Evolutionary conservation across 2,113 vertebrate genomes (phyloP).

Genomic region (Craseonycteris thonglongyai): DNA sequence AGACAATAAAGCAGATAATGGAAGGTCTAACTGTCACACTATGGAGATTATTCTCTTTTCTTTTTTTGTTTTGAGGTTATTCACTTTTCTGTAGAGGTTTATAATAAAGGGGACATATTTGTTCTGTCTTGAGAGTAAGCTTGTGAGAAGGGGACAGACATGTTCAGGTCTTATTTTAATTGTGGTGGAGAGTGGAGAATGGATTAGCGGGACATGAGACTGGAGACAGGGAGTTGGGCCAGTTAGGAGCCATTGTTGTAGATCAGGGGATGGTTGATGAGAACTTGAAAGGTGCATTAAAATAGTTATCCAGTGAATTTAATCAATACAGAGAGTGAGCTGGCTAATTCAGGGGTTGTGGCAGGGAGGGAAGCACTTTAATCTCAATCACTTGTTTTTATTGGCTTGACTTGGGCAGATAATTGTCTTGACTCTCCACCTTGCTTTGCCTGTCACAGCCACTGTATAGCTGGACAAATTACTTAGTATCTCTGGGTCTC

Average conservation of each 20-base stretch:
- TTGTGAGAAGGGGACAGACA: not conserved
- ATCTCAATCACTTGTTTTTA: conserved; percentile 38
- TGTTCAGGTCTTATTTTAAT: not conserved
- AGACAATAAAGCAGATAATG: not conserved
- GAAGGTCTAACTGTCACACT: not conserved
- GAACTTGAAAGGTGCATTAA: not conserved
- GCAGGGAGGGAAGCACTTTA: not conserved
- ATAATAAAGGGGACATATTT: not conserved
- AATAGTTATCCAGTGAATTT: conserved; percentile 14
- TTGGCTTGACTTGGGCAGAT: conserved; percentile 5
- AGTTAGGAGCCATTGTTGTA: not conserved
- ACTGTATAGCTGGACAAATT: conserved; percentile 22
- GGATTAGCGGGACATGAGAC: too few species aligned
- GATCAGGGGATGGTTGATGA: not conserved
- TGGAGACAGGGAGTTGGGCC: not conserved
- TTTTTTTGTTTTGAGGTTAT: not conserved
- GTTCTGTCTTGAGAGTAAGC: not conserved
- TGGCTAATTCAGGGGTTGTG: not conserved
- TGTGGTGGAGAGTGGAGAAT: not conserved
- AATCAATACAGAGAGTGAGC: not conserved
- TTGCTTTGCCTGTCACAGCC: not conserved
- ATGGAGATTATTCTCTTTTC: not conserved
- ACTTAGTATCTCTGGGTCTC: conserved; percentile 1
- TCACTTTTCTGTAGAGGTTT: not conserved
- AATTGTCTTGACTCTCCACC: not conserved